Evolutionary conservation across 92 coral and sea anemone species (phyloP).

Genomic region (Palythoa grandis): DNA sequence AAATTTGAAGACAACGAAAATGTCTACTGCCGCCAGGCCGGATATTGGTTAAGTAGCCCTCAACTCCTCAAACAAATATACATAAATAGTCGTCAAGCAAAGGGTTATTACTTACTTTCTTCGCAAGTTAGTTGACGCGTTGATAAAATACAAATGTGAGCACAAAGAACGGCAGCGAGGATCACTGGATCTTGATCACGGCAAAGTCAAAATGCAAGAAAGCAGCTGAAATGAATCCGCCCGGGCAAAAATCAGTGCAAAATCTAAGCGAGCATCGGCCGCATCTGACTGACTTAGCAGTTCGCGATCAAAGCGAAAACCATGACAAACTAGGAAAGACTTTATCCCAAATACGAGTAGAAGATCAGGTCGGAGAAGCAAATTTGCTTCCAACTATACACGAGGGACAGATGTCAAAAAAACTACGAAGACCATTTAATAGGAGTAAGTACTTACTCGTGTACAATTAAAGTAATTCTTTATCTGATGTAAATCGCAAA

Average conservation of each 20-base stretch:
- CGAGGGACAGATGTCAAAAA: slow-evolving; percentile 17
- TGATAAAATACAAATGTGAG: too few species aligned
- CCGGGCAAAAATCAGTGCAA: not conserved
- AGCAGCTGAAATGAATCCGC: not conserved
- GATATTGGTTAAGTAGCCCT: too few species aligned
- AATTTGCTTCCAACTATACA: slow-evolving; percentile 15
- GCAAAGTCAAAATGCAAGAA: not conserved
- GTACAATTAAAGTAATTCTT: too few species aligned
- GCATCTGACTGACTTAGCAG: not conserved
- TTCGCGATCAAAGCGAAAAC: not conserved
- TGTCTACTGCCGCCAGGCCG: too few species aligned
- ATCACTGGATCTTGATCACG: not conserved
- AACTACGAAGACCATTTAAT: not conserved
- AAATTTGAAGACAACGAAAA: too few species aligned
- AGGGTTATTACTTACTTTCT: too few species aligned
- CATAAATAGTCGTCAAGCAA: too few species aligned
- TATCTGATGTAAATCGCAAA: not conserved
- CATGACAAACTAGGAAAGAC: not conserved
- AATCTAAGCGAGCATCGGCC: not conserved
- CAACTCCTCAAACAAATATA: too few species aligned
- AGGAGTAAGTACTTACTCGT: not conserved
- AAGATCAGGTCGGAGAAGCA: slow-evolving; percentile 2
- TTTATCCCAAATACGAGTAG: not conserved
- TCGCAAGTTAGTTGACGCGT: too few species aligned
- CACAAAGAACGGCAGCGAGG: too few species aligned